Conservation (phyloP, 2,113 vertebrate genomes). For the Rynchops niger region DNA sequence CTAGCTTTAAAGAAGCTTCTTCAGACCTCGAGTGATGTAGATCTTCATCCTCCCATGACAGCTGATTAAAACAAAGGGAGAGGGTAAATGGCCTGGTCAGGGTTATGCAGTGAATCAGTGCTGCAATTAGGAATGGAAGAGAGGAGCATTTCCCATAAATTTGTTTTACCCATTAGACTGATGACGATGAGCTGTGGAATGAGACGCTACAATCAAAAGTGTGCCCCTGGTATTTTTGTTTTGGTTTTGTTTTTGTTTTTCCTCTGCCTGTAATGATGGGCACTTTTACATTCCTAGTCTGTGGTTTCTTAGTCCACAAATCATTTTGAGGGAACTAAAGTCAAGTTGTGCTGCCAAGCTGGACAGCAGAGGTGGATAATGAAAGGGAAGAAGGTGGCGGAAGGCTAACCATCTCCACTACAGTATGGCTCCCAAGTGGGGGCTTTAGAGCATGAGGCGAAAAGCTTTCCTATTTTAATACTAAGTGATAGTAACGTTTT, state of each 20-base stretch:
- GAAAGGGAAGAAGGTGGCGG: background rate
- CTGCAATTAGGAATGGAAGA: background rate
- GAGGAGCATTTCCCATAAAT: background rate
- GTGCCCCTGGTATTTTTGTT: background rate
- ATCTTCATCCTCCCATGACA: background rate
- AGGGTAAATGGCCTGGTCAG: background rate
- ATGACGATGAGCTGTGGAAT: accelerated
- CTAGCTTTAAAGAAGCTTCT: background rate
- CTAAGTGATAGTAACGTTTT: background rate
- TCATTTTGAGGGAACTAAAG: background rate
- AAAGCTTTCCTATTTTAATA: background rate
- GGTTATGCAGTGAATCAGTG: background rate
- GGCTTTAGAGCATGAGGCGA: background rate
- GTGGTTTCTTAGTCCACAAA: background rate
- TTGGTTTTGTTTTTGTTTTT: background rate
- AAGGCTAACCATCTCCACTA: background rate
- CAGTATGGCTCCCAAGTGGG: background rate
- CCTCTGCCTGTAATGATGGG: background rate
- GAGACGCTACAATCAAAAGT: accelerated
- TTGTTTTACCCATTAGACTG: background rate
- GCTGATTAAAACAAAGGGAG: background rate
- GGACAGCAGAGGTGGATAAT: background rate
- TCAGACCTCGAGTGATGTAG: background rate
- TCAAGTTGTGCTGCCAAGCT: background rate
- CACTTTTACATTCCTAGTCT: background rate